A percentile compares a stretch with the other conserved stretches of the same genome.
Evolutionary conservation across 1,140 invertebrate genomes (phyloP).

Genomic region (Rhyzopertha dominica): DNA sequence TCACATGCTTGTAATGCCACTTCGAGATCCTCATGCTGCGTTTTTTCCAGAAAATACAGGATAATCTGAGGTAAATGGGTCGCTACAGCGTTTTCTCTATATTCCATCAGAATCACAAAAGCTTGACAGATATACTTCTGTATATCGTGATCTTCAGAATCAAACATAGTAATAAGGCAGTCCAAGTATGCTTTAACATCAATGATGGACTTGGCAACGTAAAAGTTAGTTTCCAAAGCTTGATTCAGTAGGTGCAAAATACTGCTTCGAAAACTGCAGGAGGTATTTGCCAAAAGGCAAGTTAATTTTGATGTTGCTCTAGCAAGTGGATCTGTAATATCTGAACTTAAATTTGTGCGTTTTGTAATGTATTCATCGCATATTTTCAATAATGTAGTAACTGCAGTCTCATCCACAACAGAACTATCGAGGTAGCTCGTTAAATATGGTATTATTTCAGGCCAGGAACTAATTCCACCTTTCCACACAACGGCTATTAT

Average conservation of each 20-base stretch:
- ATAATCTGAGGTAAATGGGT: conserved; percentile 95
- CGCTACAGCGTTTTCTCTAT: conserved; percentile 46
- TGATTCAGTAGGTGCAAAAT: conserved; percentile 32
- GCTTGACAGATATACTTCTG: conserved; percentile 39
- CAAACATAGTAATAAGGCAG: too few relatives aligned
- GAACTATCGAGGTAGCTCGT: conserved; percentile 28
- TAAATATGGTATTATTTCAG: conserved; percentile 34
- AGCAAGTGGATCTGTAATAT: too few relatives aligned
- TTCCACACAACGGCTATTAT: conserved; percentile 37
- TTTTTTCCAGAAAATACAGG: conserved; percentile 94
- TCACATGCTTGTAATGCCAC: conserved; percentile 97
- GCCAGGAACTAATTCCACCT: conserved; percentile 35
- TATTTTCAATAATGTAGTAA: conserved; percentile 39
- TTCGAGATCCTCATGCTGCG: conserved; percentile 86
- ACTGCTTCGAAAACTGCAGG: conserved; percentile 10
- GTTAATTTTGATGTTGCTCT: too few relatives aligned
- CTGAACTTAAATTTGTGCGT: too few relatives aligned
- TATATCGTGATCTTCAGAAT: conserved; percentile 33
- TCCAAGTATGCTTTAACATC: conserved; percentile 30
- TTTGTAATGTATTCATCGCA: conserved; percentile 41
- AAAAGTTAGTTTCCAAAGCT: conserved; percentile 38
- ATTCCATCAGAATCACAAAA: conserved; percentile 41
- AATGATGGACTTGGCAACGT: conserved; percentile 23
- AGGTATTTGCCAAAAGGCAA: conserved; percentile 16
- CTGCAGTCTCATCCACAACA: conserved; percentile 36